Evolutionary conservation across 1,140 invertebrate genomes (phyloP), one percentile per base, ranked within the genome.

Genomic region (Neodiprion pinetum): DNA sequence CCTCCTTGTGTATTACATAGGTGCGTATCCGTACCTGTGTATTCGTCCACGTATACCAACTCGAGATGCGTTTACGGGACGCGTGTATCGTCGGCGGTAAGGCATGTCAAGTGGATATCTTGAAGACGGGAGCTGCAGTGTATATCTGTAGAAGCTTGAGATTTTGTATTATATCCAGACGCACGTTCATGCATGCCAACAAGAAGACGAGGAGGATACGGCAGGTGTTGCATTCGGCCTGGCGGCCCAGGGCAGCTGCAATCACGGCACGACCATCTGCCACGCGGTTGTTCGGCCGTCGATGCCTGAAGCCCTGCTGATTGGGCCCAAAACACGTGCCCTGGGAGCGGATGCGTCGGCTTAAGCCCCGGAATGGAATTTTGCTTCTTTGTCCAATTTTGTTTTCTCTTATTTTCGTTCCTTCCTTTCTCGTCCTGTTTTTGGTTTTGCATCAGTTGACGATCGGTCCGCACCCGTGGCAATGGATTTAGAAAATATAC

Each of bases 311-410:
- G 50, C 40, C 69, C 66, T 72, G 71, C 73, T 79, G 81, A 83
- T 84, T 83, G 82, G 82, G 77, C 80, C 78, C 76, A 76, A 79
- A 82, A 83, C 82, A 82, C 82, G 80, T 81, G 81, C 82, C 80
- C 75, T 71, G 23, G 65, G 79, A 74, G 72, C 75, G 72, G 68
- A 69, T 75, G 78, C 75, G 78, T 65, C 61, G 61, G 17, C 61
- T 65, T 17, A 65, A 65, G 17, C 17, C 17, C 61, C 12, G 17
- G 1, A 4, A 7, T 17, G 1, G 17, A 65, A 65, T 17, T 69
- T 69, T 21, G 67, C 40, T 69, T 69, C 40, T 74, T 78, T 28
- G 69, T 12, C 74, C 49, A 48, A 47, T 70, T 73, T 76, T 73
- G 76, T 75, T 53, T 72, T 71, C 21, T 68, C 11, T 12, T 12